Percentiles rank a stretch among this genome's conserved stretches.
phyloP scores from a whole-genome alignment of 2,888 invertebrate species.

The Agapetus fuscipes region DNA sequence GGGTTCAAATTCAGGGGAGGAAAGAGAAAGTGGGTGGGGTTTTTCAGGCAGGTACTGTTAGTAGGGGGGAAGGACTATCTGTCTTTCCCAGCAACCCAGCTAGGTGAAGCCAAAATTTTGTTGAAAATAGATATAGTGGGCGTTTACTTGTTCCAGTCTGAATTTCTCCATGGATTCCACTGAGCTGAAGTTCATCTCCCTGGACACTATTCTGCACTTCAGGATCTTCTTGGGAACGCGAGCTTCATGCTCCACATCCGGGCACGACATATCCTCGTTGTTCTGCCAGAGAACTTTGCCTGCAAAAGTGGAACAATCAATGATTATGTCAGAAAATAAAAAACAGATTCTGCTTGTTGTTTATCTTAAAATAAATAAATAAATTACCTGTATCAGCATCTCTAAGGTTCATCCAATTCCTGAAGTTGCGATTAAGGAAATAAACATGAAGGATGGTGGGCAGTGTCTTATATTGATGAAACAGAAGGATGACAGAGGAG shows the following conservation, averaged over 20 bases:
- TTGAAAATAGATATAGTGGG: no score
- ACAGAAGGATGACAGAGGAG: background rate
- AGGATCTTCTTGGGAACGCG: constrained; percentile 93
- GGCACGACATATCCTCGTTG: constrained; percentile 85
- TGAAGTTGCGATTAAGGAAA: constrained; percentile 32
- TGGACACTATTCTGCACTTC: constrained; percentile 81
- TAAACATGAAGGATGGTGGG: constrained; percentile 8
- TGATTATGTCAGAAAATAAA: background rate
- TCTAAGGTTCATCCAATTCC: constrained; percentile 96
- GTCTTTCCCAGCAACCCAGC: no score
- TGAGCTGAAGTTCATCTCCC: constrained; percentile 87
- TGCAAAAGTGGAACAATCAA: constrained; percentile 21
- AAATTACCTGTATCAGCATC: constrained; percentile 71
- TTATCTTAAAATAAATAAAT: background rate
- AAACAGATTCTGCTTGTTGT: background rate
- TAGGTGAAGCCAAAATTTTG: no score
- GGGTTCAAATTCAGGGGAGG: no score
- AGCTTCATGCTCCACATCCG: constrained; percentile 91
- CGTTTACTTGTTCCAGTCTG: constrained; percentile 78
- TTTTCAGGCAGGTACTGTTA: no score
- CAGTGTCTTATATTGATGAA: background rate
- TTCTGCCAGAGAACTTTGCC: constrained; percentile 96
- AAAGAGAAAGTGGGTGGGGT: no score
- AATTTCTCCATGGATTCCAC: constrained; percentile 93
- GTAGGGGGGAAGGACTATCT: no score